These are phyloP conservation scores for Brachionus plicatilis DNA, from an alignment of 1,140 invertebrate genomes.

Conservation along the genomic window DNA sequence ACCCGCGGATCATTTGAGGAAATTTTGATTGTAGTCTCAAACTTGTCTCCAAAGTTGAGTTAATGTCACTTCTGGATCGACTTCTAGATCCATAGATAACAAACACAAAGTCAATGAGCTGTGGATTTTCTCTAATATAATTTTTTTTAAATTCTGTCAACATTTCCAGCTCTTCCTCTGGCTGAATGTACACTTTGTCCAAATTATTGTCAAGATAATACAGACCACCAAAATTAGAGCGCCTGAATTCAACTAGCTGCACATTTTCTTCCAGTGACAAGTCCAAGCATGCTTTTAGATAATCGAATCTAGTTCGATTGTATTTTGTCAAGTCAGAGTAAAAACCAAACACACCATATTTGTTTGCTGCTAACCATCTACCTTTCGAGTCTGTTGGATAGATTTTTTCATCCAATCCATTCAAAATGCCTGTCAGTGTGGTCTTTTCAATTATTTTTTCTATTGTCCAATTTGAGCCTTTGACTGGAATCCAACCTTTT, in stretches of 20 bases:
- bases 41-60: not conserved
- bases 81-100: conserved; percentile 13
- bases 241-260: conserved; percentile 27
- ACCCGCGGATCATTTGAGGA: conserved; percentile 44
- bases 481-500: conserved; percentile 13
- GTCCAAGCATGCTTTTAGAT: conserved; percentile 14
- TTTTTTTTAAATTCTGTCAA: conserved; percentile 22
- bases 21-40: conserved; percentile 42
- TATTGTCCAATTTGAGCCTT: conserved; percentile 36
- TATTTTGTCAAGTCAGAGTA: conserved; percentile 25
- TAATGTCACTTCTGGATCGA: not conserved
- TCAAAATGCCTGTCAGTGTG: conserved; percentile 27
- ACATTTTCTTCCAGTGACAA: conserved; percentile 19
- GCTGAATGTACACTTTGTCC: not conserved
- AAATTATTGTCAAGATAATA: conserved; percentile 23
- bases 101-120: conserved; percentile 37
- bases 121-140: conserved; percentile 1
- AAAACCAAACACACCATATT: conserved; percentile 8
- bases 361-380: conserved; percentile 18
- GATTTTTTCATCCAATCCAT: conserved; percentile 10
- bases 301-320: conserved; percentile 24
- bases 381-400: conserved; percentile 28
- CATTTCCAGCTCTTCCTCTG: not conserved
- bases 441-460: conserved; percentile 16
- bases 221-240: conserved; percentile 21